These are phyloP conservation scores for Plecotus auritus DNA, from an alignment of 2,113 vertebrate genomes.

Conservation along the genomic window DNA sequence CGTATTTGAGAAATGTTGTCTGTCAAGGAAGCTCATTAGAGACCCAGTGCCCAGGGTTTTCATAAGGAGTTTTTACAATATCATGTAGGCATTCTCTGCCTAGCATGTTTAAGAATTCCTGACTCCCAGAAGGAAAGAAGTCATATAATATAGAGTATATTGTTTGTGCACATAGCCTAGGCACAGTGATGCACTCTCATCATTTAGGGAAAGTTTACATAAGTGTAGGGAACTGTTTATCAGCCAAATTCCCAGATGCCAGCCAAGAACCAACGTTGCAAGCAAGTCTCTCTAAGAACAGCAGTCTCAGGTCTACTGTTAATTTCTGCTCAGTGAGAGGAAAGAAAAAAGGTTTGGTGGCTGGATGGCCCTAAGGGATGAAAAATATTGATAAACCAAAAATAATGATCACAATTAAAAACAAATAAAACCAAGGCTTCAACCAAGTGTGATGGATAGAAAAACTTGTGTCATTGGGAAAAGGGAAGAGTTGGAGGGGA, in stretches of 20 bases:
- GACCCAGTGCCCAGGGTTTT: background rate
- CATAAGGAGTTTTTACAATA: background rate
- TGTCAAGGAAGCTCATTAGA: background rate
- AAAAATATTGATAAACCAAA: background rate
- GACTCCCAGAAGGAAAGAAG: background rate
- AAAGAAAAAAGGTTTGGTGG: background rate
- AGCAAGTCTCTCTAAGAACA: background rate
- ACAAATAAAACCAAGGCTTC: background rate
- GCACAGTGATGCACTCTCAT: background rate
- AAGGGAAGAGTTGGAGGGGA: background rate
- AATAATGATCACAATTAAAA: background rate
- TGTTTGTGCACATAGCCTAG: background rate
- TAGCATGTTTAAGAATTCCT: fast-evolving
- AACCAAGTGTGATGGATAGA: background rate
- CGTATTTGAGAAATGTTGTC: background rate
- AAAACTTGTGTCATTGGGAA: background rate
- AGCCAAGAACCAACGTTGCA: background rate
- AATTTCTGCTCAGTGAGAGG: background rate
- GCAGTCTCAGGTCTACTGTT: background rate
- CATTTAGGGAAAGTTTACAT: background rate
- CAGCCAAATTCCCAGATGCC: background rate
- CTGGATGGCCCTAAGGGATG: background rate
- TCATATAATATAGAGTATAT: background rate
- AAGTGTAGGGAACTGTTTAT: background rate
- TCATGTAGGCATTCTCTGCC: background rate